Percentiles rank a stretch among this genome's conserved stretches.
These are phyloP conservation scores for Oxyura jamaicensis DNA, from an alignment of 2,113 vertebrate genomes.

Conservation along the genomic window DNA sequence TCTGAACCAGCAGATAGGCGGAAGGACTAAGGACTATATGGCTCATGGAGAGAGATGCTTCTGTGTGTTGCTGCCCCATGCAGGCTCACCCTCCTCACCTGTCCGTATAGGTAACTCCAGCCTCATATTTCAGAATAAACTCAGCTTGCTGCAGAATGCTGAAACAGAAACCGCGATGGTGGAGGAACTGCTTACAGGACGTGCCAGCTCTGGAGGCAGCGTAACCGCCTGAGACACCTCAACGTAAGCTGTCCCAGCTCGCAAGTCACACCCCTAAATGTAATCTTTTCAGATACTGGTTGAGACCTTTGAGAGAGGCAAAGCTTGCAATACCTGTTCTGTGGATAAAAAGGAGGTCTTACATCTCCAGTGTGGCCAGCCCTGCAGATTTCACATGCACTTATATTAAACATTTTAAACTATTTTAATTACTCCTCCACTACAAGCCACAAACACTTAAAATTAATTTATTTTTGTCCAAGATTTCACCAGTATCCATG, in stretches of 20 bases:
- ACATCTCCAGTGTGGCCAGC: neutral
- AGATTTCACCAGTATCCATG: neutral
- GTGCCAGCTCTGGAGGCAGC: neutral
- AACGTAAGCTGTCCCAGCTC: neutral
- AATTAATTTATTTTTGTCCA: neutral
- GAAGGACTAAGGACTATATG: neutral
- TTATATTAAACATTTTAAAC: neutral
- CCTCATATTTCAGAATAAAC: neutral
- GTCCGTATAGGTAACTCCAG: neutral
- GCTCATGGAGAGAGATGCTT: neutral
- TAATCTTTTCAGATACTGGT: neutral
- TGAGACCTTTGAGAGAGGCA: conserved; percentile 31
- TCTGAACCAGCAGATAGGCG: neutral
- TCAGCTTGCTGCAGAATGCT: neutral
- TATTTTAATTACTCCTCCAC: neutral
- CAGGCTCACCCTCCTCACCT: neutral
- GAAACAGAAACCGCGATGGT: neutral
- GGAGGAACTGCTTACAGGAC: neutral
- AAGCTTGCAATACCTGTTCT: conserved; percentile 52
- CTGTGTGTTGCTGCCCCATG: neutral
- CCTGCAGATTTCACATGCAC: neutral
- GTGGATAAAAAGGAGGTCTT: neutral
- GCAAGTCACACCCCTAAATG: conserved; percentile 24
- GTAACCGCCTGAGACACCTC: neutral
- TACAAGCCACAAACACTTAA: neutral